Base-by-base conservation (phyloP, 1,140 invertebrate genomes). In the Sminthurides bifidus region DNA sequence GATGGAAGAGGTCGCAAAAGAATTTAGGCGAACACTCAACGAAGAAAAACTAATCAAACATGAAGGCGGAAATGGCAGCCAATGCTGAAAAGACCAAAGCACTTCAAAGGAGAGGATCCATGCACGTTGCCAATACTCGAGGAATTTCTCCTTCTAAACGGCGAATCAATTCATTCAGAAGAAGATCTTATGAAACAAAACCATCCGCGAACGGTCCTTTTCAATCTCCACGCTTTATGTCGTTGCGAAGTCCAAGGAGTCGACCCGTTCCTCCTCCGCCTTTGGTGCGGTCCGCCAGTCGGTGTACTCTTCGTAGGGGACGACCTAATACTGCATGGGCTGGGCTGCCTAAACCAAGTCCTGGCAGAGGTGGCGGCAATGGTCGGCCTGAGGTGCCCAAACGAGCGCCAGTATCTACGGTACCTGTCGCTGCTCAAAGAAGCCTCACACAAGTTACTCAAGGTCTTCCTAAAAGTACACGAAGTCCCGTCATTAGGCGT, bases 221-320 rank as follows among this genome's bases (percentile, higher is more conserved):
- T 26, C 45, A 37, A 29, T 24, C 37, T 23, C 51, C 52, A 37
- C 17, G 46, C 14, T 54, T 53, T 26, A 49, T 56, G 45, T 56
- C 49, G 0, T 30, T 57, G 8, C 10, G 55, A 26, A 51, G 48
- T 48, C 48, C 57, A 21, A 45, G 51, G 24, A 48, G 49, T 43
- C 31, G 54, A 15, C 50, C 41, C 12, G 43, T 46, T 10, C 45
- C 45, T 31, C 48, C 48, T 3, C 51, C 52, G 4, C 23, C 17
- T 15, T 27, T 55, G 17, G 23, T 27, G 3, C 15, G 61, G 27
- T 61, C 58, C n/a, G 56, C 56, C 5, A 55, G 49, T 29, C 49
- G 63, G 10, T 61, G 63, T 40, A 64, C 63, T 14, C 38, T 64
- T 10, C 45, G 56, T 14, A 27, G 63, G 37, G 63, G 63, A 23